Conservation (phyloP, 2,888 invertebrate species). For the Argyresthia albistria region DNA sequence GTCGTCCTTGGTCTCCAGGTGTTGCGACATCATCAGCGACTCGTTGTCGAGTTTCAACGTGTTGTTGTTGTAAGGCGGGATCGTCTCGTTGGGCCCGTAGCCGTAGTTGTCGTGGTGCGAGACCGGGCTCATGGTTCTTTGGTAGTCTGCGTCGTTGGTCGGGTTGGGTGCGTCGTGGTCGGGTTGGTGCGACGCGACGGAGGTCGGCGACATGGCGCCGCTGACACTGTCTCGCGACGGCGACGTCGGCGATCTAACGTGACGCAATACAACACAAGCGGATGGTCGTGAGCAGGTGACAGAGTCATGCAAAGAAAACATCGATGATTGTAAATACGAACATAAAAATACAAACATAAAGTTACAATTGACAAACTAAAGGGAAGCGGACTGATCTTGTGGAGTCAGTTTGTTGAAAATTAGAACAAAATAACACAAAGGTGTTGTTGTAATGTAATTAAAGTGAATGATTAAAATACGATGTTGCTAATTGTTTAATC, state of each 20-base stretch:
- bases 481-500: not conserved
- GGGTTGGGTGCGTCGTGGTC: conserved; percentile 40
- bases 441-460: not conserved
- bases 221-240: conserved; percentile 38
- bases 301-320: conserved; percentile 64
- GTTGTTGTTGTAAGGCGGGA: conserved; percentile 57
- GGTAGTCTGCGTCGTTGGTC: conserved; percentile 42
- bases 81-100: conserved; percentile 35
- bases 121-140: conserved; percentile 49
- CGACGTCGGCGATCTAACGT: conserved; percentile 63
- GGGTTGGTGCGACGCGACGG: conserved; percentile 30
- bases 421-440: not conserved
- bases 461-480: not conserved
- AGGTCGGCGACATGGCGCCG: conserved; percentile 61
- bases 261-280: conserved; percentile 54
- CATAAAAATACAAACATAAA: conserved; percentile 34
- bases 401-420: not conserved
- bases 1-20: conserved; percentile 51
- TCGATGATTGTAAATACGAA: conserved; percentile 9
- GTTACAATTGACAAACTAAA: not conserved
- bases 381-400: not conserved
- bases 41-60: conserved; percentile 63
- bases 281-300: conserved; percentile 66
- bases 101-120: conserved; percentile 76
- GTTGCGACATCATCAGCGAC: conserved; percentile 55